Percentiles rank a stretch among this genome's conserved stretches.
phyloP scores from a whole-genome alignment of 1,140 invertebrate species.

The Leptonema lineaticorne region DNA sequence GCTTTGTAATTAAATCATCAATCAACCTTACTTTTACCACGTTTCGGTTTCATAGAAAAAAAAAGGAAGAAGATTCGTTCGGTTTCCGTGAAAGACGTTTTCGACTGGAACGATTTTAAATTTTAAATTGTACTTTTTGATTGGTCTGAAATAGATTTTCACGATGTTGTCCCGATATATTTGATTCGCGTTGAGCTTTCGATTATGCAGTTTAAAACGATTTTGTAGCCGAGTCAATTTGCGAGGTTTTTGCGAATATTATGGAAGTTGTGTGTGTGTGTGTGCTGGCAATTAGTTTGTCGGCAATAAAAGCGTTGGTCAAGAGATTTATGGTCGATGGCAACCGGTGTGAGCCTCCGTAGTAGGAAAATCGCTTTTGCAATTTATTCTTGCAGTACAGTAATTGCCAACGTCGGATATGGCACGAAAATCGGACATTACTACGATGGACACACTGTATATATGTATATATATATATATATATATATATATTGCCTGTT shows the following conservation, averaged over 20 bases:
- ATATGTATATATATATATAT: background rate
- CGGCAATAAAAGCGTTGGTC: slow-evolving; percentile 19
- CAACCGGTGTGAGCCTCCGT: slow-evolving; percentile 8
- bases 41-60: no score
- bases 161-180: no score
- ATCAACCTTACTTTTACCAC: background rate
- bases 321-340: slow-evolving; percentile 19
- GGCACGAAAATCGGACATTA: background rate
- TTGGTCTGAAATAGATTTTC: no score
- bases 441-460: background rate
- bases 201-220: no score
- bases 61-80: no score
- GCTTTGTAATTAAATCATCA: background rate
- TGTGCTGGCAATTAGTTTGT: slow-evolving; percentile 30
- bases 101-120: no score
- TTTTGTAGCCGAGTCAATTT: no score
- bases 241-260: no score
- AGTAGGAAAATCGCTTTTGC: slow-evolving; percentile 11
- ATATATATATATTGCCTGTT: background rate
- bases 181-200: no score
- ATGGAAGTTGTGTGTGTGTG: no score
- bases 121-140: no score
- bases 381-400: background rate
- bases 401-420: background rate
- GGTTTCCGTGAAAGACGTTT: no score